Evolutionary conservation across 2,113 vertebrate species (phyloP).

Genomic region (Rhinogobius similis): DNA sequence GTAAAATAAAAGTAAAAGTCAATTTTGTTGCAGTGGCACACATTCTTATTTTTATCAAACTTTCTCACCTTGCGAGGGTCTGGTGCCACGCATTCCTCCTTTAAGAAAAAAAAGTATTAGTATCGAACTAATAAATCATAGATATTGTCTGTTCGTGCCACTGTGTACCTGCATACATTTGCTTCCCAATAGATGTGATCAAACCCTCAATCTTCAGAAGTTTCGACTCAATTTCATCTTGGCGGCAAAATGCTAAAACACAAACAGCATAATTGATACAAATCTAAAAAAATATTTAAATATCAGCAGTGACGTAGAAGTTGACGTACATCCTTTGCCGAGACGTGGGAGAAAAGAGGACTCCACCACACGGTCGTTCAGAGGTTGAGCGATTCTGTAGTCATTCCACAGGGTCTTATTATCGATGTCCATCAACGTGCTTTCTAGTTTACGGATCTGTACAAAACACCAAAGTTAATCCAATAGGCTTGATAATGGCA

Average conservation of each 20-base stretch:
- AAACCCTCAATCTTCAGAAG: slow-evolving; percentile 77
- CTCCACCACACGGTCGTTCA: slow-evolving; percentile 81
- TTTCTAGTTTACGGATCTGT: slow-evolving; percentile 84
- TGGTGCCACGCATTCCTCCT: slow-evolving; percentile 45
- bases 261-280: background rate
- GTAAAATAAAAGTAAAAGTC: too few species aligned
- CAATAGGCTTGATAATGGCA: background rate
- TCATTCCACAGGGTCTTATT: slow-evolving; percentile 84
- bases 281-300: background rate
- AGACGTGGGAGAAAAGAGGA: slow-evolving; percentile 79
- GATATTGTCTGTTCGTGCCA: background rate
- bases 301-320: background rate
- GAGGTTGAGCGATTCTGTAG: slow-evolving; percentile 84
- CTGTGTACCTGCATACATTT: slow-evolving; percentile 57
- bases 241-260: slow-evolving; percentile 75
- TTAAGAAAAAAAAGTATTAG: background rate
- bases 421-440: slow-evolving; percentile 80
- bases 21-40: background rate
- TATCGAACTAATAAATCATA: background rate
- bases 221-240: slow-evolving; percentile 79
- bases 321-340: slow-evolving; percentile 72
- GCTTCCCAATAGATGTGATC: slow-evolving; percentile 74
- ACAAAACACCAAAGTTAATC: background rate
- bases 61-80: slow-evolving; percentile 46
- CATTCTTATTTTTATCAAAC: background rate